These are phyloP conservation scores for Carassius gibelio DNA, from an alignment of 2,113 vertebrate species.

Conservation along the genomic window DNA sequence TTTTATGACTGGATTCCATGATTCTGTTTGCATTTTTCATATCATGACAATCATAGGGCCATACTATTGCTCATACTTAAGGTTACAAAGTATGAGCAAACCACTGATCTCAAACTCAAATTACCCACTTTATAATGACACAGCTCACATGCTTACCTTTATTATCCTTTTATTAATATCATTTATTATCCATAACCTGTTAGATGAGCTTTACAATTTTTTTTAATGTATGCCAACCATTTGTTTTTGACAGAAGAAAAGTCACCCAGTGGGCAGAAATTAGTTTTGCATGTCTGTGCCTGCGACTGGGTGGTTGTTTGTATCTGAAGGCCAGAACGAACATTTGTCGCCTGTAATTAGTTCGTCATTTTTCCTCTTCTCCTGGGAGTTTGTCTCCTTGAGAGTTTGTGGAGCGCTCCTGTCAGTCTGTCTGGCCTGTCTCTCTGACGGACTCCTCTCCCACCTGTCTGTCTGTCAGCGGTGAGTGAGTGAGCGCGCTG, in stretches of 20 bases:
- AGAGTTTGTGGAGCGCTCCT: conserved; percentile 1
- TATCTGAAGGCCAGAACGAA: conserved; percentile 4
- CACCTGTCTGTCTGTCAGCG: conserved; percentile 31
- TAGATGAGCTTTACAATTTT: background rate
- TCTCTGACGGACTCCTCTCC: conserved; percentile 22
- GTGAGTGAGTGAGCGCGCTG: conserved; percentile 3
- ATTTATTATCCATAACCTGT: background rate
- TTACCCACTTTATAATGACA: background rate
- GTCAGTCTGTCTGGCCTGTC: conserved; percentile 29
- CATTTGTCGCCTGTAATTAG: conserved; percentile 12
- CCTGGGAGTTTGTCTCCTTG: conserved; percentile 27
- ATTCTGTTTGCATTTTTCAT: background rate
- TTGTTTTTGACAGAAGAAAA: background rate
- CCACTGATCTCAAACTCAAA: background rate
- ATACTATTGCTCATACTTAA: background rate
- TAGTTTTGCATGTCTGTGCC: background rate
- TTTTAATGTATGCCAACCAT: background rate
- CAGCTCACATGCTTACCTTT: background rate
- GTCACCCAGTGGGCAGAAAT: background rate
- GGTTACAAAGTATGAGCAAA: background rate
- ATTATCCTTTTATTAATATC: background rate
- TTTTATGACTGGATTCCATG: background rate
- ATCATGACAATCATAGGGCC: background rate
- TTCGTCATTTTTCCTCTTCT: background rate
- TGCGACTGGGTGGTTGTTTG: background rate